Evolutionary conservation across 2,888 invertebrate genomes (phyloP).

Genomic region (Thumatha senex): DNA sequence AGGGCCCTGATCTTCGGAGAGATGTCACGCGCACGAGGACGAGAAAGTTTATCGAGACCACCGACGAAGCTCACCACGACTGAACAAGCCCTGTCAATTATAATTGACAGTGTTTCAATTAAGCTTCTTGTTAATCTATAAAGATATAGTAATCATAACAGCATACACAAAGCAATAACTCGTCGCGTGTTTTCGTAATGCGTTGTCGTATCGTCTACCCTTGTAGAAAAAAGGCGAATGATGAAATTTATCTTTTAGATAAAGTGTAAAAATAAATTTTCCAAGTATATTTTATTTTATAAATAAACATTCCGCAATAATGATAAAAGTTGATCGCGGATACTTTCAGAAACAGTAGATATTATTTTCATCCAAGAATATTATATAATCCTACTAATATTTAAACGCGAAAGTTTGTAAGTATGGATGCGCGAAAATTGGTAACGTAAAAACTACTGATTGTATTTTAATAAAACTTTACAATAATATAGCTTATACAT

Average conservation of each 20-base stretch:
- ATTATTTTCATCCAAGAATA: too few species aligned
- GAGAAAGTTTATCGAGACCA: conserved; percentile 73
- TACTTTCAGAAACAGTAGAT: too few species aligned
- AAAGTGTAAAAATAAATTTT: conserved; percentile 82
- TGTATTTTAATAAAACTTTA: too few species aligned
- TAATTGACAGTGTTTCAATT: conserved; percentile 84
- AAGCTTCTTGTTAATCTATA: conserved; percentile 77
- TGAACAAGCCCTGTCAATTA: conserved; percentile 69
- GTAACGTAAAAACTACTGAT: too few species aligned
- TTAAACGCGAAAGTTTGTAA: too few species aligned
- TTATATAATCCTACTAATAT: too few species aligned
- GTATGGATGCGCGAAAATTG: too few species aligned
- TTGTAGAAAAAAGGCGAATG: conserved; percentile 83
- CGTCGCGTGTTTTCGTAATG: conserved; percentile 75
- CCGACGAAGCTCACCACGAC: conserved; percentile 64
- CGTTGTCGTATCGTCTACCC: conserved; percentile 66
- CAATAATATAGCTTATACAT: too few species aligned
- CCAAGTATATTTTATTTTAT: too few species aligned
- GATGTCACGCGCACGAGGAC: conserved; percentile 55
- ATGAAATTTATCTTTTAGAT: conserved; percentile 84
- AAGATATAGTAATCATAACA: conserved; percentile 73
- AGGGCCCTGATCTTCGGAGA: conserved; percentile 65
- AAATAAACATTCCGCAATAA: too few species aligned
- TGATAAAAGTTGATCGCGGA: too few species aligned
- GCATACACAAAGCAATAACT: conserved; percentile 79